Evolutionary conservation across 2,113 vertebrate species (phyloP).

Genomic region (Sisor rabdophorus): DNA sequence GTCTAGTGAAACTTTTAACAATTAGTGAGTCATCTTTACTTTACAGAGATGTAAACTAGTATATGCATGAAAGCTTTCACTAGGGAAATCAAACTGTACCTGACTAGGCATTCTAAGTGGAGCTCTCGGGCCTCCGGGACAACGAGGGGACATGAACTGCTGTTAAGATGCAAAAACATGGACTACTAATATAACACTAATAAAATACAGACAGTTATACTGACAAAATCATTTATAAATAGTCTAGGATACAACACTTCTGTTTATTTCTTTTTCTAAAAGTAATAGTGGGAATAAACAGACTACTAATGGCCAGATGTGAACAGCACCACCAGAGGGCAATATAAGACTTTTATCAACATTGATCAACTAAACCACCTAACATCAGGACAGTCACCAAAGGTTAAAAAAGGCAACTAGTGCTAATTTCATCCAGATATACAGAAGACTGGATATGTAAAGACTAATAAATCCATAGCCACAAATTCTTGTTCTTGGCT

Average conservation of each 20-base stretch:
- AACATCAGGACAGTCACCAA: neutral
- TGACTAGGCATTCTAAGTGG: conserved; percentile 96
- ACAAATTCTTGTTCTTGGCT: neutral
- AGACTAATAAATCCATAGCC: neutral
- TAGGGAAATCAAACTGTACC: conserved; percentile 64
- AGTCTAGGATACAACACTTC: neutral
- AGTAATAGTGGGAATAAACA: neutral
- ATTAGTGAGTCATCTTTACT: neutral
- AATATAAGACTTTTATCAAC: conserved; percentile 41
- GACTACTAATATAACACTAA: conserved; percentile 3
- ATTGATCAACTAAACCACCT: neutral
- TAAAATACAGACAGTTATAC: neutral
- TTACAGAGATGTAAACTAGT: neutral
- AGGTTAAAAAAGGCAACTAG: neutral
- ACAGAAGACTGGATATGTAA: too few relatives aligned
- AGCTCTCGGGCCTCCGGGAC: conserved; percentile 94
- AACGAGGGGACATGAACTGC: conserved; percentile 98
- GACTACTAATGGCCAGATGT: neutral
- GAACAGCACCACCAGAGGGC: conserved; percentile 59
- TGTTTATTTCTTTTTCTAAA: neutral
- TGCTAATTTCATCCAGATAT: neutral
- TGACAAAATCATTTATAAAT: neutral
- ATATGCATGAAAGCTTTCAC: neutral
- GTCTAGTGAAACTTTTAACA: conserved; percentile 64
- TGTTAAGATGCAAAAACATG: conserved; percentile 59